A percentile compares a stretch with the other conserved stretches of the same genome.
Conservation (phyloP, 2,797 vertebrate genomes). For the Acrossocheilus fasciatus region DNA sequence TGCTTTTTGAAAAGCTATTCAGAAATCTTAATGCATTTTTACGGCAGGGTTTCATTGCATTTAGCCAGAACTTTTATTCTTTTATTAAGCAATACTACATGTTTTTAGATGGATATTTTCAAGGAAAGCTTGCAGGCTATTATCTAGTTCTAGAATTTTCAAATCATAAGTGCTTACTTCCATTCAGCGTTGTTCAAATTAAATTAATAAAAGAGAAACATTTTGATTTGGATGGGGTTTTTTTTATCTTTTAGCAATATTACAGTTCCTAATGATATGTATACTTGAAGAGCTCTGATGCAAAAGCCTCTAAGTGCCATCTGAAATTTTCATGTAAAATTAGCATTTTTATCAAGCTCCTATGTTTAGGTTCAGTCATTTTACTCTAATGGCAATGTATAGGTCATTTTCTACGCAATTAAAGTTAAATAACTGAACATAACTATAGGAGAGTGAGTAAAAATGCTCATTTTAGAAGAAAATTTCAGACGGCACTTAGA, state of each 20-base stretch:
- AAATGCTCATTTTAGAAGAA: too few species aligned
- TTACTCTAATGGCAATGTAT: too few species aligned
- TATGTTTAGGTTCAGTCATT: too few species aligned
- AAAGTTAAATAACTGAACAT: too few species aligned
- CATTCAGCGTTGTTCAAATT: neutral
- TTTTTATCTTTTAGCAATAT: neutral
- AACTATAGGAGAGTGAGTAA: too few species aligned
- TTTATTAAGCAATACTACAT: too few species aligned
- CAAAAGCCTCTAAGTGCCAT: too few species aligned
- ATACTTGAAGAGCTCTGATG: neutral
- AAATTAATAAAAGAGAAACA: neutral
- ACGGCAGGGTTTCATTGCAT: neutral
- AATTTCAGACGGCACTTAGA: too few species aligned
- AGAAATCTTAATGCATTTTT: neutral
- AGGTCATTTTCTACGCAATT: too few species aligned
- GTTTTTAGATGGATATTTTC: neutral
- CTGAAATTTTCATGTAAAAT: too few species aligned
- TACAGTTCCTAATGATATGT: neutral
- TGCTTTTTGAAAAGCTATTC: conserved; percentile 1
- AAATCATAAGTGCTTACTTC: neutral
- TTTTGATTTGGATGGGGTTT: neutral
- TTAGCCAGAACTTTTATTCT: neutral
- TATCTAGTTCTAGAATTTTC: neutral
- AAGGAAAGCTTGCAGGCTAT: neutral
- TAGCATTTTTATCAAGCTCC: too few species aligned